Conservation (phyloP, 2,113 vertebrate genomes). For the Chaenogobius annularis region DNA sequence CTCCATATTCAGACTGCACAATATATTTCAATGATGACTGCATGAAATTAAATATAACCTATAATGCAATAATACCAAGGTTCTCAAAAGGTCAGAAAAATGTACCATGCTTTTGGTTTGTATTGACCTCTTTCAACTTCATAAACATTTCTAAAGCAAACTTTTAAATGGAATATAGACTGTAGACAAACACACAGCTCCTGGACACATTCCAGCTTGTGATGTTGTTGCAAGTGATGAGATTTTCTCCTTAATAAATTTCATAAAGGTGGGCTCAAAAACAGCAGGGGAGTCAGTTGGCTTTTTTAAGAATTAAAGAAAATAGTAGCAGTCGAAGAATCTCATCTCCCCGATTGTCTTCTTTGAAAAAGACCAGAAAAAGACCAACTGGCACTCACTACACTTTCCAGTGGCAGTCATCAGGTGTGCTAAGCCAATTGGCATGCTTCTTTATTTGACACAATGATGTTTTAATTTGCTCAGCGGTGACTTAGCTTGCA, state of each 20-base stretch:
- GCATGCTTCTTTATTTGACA: constrained; percentile 37
- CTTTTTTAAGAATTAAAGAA: not conserved
- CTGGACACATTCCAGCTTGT: not conserved
- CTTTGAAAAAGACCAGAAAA: not conserved
- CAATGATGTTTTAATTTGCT: constrained; percentile 41
- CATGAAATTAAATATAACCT: too few species aligned
- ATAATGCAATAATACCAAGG: too few species aligned
- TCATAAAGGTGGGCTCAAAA: not conserved
- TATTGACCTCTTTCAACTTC: not conserved
- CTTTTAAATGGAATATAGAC: not conserved
- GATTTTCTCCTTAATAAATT: not conserved
- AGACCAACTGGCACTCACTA: not conserved
- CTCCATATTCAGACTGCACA: too few species aligned
- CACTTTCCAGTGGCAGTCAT: constrained; percentile 30
- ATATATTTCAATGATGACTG: too few species aligned
- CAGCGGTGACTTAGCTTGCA: constrained; percentile 7
- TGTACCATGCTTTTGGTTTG: too few species aligned
- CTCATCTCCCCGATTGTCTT: not conserved
- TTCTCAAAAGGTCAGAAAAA: too few species aligned
- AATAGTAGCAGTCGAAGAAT: not conserved
- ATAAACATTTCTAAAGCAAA: not conserved
- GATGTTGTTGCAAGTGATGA: not conserved
- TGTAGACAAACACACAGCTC: not conserved
- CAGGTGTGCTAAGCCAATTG: constrained; percentile 44
- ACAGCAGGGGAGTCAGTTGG: not conserved